Percentiles rank a stretch among this genome's conserved stretches.
These are phyloP conservation scores for Cyanoderma ruficeps DNA, from an alignment of 2,113 vertebrate genomes.

Conservation along the genomic window DNA sequence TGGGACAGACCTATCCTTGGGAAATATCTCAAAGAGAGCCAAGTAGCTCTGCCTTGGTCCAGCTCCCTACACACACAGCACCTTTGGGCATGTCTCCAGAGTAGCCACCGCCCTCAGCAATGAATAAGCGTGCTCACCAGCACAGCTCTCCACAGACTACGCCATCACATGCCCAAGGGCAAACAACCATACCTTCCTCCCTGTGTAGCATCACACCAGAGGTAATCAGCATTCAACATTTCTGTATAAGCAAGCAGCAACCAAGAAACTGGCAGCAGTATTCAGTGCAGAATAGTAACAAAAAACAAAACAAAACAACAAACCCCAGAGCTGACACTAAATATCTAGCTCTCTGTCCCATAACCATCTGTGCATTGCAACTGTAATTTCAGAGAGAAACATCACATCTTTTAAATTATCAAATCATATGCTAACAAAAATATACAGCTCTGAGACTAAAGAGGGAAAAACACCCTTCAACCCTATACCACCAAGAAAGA, in stretches of 20 bases:
- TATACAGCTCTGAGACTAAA: neutral
- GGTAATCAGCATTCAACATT: neutral
- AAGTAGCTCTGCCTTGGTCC: neutral
- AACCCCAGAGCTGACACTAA: neutral
- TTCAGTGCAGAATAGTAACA: neutral
- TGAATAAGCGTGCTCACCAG: neutral
- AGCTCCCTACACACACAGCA: accelerated
- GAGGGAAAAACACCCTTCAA: too few species aligned
- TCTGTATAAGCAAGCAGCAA: neutral
- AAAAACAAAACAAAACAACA: neutral
- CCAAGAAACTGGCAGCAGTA: neutral
- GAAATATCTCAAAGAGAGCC: neutral
- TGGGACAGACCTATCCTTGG: neutral
- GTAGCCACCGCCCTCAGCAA: neutral
- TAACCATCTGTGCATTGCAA: neutral
- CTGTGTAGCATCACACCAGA: neutral
- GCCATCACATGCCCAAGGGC: neutral
- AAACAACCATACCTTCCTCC: neutral
- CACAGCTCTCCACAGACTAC: accelerated
- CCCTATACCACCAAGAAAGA: neutral
- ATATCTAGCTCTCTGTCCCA: neutral
- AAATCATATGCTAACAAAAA: neutral
- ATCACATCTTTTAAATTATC: neutral
- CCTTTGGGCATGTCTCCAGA: neutral
- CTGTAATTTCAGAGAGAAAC: neutral